phyloP scores from a whole-genome alignment of 2,797 vertebrate genomes.

The Parauchenoglanis ngamensis region DNA sequence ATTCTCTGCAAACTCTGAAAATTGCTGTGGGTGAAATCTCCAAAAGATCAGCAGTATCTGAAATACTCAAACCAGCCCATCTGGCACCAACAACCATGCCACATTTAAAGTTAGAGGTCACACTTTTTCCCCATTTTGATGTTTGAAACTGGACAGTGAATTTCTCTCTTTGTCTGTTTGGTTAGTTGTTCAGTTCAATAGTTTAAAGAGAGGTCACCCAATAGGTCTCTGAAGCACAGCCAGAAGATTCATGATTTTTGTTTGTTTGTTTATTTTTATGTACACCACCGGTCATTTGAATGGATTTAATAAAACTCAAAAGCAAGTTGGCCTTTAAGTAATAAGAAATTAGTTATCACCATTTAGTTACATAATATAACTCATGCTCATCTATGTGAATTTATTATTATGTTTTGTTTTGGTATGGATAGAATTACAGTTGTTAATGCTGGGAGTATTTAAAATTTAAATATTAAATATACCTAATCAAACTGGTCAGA shows the following conservation, averaged over 20 bases:
- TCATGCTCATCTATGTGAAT: background rate
- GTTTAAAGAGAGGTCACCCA: background rate
- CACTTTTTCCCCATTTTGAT: too few relatives aligned
- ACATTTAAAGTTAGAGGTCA: too few relatives aligned
- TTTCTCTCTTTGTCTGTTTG: background rate
- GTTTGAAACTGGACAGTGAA: background rate
- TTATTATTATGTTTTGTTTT: background rate
- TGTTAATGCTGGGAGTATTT: background rate
- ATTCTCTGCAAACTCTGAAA: too few relatives aligned
- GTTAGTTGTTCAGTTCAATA: background rate
- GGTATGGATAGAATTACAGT: background rate
- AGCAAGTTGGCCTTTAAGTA: background rate
- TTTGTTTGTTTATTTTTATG: background rate
- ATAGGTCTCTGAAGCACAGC: background rate
- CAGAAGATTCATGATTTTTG: background rate
- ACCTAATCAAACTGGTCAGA: background rate
- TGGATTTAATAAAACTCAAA: background rate
- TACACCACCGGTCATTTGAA: background rate
- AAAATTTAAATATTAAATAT: background rate
- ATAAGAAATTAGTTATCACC: background rate
- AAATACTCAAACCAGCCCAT: too few relatives aligned
- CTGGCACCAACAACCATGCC: too few relatives aligned
- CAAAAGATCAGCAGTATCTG: too few relatives aligned
- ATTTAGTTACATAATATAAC: background rate
- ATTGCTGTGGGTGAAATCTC: too few relatives aligned